These are phyloP conservation scores for Brachyopa scutellaris DNA, from an alignment of 2,888 invertebrate species.

Conservation along the genomic window DNA sequence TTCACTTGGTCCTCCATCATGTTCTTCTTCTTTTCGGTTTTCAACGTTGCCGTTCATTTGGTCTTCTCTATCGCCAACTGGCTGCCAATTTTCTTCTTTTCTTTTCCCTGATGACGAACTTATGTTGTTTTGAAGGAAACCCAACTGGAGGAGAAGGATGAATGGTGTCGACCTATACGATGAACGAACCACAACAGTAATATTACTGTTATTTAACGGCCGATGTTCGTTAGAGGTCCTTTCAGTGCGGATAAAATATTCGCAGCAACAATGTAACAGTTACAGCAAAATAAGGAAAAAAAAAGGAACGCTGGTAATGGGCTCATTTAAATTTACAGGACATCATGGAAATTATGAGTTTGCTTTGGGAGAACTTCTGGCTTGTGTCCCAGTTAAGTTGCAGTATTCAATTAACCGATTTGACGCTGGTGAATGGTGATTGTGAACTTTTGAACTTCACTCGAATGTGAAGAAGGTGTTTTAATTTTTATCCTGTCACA, in stretches of 20 bases:
- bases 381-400: too few relatives aligned
- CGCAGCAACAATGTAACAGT: too few relatives aligned
- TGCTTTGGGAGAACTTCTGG: too few relatives aligned
- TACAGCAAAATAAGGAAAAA: neutral
- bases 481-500: too few relatives aligned
- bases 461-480: too few relatives aligned
- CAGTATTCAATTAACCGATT: too few relatives aligned
- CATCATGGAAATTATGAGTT: too few relatives aligned
- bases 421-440: too few relatives aligned
- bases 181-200: neutral
- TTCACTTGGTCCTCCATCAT: neutral
- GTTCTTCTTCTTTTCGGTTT: neutral
- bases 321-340: constrained; percentile 18
- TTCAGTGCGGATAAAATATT: neutral
- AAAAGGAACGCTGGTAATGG: constrained; percentile 10
- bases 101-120: constrained; percentile 31
- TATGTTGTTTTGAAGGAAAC: neutral
- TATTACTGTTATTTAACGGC: too few relatives aligned
- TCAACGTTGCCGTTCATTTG: constrained; percentile 27
- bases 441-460: too few relatives aligned
- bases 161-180: too few relatives aligned
- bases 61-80: constrained; percentile 5
- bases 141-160: too few relatives aligned
- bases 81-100: constrained; percentile 10
- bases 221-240: neutral